Evolutionary conservation across 2,888 invertebrate species (phyloP).

Genomic region (Rhamnusium bicolor): DNA sequence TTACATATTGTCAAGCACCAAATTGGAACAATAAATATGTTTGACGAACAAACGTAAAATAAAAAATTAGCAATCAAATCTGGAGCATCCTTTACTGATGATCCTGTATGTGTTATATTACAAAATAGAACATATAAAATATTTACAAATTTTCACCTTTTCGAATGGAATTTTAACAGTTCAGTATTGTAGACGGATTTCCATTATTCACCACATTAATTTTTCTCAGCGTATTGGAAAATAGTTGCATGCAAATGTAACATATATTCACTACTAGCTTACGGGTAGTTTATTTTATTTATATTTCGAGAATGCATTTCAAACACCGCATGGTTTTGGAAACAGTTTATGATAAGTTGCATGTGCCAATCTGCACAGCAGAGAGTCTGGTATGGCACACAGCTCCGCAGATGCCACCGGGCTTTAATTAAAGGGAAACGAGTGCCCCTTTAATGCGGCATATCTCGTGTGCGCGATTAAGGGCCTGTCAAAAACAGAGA

Average conservation of each 20-base stretch:
- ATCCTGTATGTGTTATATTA: too few species aligned
- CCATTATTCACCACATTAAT: too few species aligned
- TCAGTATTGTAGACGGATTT: too few species aligned
- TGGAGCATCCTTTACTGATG: too few species aligned
- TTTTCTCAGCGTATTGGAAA: neutral
- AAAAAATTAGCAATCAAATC: too few species aligned
- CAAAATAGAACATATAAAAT: too few species aligned
- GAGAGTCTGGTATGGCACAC: conserved; percentile 14
- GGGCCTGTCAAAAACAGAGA: conserved; percentile 73
- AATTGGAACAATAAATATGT: too few species aligned
- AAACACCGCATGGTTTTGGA: conserved; percentile 9
- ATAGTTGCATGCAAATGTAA: neutral
- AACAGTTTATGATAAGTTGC: conserved; percentile 30
- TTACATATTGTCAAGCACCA: too few species aligned
- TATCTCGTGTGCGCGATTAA: conserved; percentile 71
- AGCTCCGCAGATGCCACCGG: conserved; percentile 42
- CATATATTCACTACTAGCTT: neutral
- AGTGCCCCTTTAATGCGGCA: conserved; percentile 70
- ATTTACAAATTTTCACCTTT: too few species aligned
- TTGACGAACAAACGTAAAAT: too few species aligned
- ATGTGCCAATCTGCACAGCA: conserved; percentile 18
- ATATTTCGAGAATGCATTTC: neutral
- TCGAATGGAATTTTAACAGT: too few species aligned
- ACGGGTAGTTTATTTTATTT: conserved; percentile 2
- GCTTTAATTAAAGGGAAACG: conserved; percentile 68